phyloP scores from a whole-genome alignment of 2,888 invertebrate genomes.

The Drosophila subsilvestris region DNA sequence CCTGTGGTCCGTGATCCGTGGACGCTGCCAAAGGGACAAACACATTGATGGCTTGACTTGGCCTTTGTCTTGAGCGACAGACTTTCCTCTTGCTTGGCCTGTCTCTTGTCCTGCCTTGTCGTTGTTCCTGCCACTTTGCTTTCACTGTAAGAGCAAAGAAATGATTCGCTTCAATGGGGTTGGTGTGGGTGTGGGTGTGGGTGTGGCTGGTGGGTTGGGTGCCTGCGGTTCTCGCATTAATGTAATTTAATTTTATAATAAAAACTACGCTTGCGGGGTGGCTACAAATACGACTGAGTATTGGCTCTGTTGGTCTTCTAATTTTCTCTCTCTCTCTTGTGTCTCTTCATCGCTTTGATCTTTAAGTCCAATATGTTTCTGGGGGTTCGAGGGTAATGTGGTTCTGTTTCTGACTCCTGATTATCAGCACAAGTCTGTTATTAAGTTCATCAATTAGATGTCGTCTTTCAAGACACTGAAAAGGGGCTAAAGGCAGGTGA shows the following conservation, averaged over 20 bases:
- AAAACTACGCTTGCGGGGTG: conserved; percentile 67
- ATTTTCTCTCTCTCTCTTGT: conserved; percentile 42
- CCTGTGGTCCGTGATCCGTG: conserved; percentile 28
- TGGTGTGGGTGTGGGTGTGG: background rate
- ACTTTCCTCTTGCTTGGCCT: conserved; percentile 35
- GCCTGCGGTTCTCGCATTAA: conserved; percentile 79
- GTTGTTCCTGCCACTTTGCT: conserved; percentile 32
- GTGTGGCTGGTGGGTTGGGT: conserved; percentile 28
- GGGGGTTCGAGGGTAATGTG: conserved; percentile 10
- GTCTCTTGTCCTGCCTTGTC: conserved; percentile 32
- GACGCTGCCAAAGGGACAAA: conserved; percentile 67
- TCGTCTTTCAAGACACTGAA: conserved; percentile 34
- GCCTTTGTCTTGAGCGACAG: conserved; percentile 67
- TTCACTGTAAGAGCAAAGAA: conserved; percentile 26
- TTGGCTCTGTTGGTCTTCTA: conserved; percentile 53
- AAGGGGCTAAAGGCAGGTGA: background rate
- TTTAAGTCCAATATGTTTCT: conserved; percentile 57
- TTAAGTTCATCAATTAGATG: conserved; percentile 68
- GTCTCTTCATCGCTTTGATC: conserved; percentile 62
- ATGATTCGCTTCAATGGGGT: conserved; percentile 39
- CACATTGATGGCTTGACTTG: conserved; percentile 70
- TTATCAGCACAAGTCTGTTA: conserved; percentile 65
- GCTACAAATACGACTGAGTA: conserved; percentile 23
- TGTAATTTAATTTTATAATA: conserved; percentile 77
- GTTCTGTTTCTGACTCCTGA: conserved; percentile 47